These are phyloP conservation scores for Dendrocincla fuliginosa DNA, from an alignment of 2,797 vertebrate genomes.

Conservation along the genomic window DNA sequence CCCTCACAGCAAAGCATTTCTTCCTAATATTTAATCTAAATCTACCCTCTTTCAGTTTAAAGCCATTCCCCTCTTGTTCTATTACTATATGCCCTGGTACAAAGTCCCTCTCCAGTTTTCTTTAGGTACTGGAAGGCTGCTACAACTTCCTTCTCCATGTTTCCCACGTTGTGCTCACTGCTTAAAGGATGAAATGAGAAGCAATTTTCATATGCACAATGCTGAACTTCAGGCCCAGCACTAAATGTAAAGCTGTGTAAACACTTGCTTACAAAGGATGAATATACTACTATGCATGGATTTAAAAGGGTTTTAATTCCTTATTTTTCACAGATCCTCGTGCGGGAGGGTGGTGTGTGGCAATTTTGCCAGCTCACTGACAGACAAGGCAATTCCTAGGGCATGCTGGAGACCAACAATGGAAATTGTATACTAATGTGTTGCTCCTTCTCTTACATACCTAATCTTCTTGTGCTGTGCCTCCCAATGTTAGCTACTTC, in stretches of 20 bases:
- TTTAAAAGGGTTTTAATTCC: neutral
- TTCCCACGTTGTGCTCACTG: neutral
- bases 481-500: neutral
- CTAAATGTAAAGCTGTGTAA: neutral
- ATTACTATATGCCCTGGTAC: neutral
- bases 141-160: neutral
- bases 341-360: neutral
- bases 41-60: neutral
- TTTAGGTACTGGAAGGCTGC: neutral
- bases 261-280: neutral
- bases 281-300: neutral
- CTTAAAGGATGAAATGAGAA: neutral
- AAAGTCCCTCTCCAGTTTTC: neutral
- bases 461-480: neutral
- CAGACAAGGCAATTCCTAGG: neutral
- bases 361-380: neutral
- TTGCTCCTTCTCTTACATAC: neutral
- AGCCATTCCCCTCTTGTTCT: neutral
- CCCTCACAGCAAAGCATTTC: neutral
- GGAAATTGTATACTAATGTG: fast-evolving
- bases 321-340: neutral
- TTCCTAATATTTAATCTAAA: neutral
- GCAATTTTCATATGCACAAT: neutral
- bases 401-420: neutral
- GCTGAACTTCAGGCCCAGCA: neutral